Base-by-base conservation (phyloP, 2,797 vertebrate genomes). In the Neosalanx taihuensis region DNA sequence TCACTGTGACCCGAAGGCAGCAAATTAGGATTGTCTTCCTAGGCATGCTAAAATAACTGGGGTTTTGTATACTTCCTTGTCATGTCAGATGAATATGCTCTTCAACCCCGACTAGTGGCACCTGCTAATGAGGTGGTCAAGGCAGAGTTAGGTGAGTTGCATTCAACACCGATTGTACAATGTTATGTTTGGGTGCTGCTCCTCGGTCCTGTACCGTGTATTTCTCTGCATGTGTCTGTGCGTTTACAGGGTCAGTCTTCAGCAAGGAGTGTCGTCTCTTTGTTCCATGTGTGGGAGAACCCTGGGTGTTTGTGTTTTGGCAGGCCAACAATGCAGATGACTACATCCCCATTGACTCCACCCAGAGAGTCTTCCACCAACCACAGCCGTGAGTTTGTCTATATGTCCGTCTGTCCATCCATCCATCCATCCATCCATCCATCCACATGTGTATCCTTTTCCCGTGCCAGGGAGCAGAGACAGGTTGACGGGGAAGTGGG, bases 141-240 rank as follows among this genome's bases (percentile, higher is more conserved):
- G 87, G 89, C 87, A 17, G 57, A 75, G 4, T 64, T 76, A 1
- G 96, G 96, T 97, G 82, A 94, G 90, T 84, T 97, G 81, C 94
- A 89, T 84, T 29, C 17, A 15, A 26, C 41, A 59, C 1, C 1
- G 6, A 59, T 23, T 9, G 18, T 53, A 17, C 51, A 53, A 41
- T 41, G 37, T 10, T 41, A 41, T 41, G 10, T 7, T 41, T 41
- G 9, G 0, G 41, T 46, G 10, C 2, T 41, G 37, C 37, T 41
- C 37, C 10, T 1, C 9, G 12, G 10, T 53, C 51, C 18, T 53
- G 59, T 4, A 71, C 61, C 81, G 53, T 83, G 17, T 80, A 41
- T 57, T 31, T 51, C 7, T 46, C 4, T 63, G 5, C 33, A 26
- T 79, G 53, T 74, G 62, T 64, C 18, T 62, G 76, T 49, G 20